These are phyloP conservation scores for Geotrupes spiniger DNA, from an alignment of 2,888 invertebrate genomes.

Conservation along the genomic window DNA sequence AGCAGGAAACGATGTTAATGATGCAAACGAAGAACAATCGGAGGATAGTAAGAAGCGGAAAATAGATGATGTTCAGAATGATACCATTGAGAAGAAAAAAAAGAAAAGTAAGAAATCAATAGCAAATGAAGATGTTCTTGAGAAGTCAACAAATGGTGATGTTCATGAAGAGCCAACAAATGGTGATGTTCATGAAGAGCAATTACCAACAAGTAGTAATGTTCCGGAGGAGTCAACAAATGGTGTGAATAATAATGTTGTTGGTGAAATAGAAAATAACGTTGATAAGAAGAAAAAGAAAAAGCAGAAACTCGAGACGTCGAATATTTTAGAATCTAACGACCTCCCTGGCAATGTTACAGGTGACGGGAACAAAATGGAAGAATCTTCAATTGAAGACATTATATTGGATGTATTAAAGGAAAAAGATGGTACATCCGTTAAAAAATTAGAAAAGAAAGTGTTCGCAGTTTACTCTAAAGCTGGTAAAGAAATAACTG, in stretches of 20 bases:
- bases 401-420: constrained; percentile 23
- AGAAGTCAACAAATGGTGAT: constrained; percentile 2
- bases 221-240: background rate
- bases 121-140: background rate
- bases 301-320: background rate
- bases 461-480: constrained; percentile 64
- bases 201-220: constrained; percentile 1
- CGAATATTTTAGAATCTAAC: background rate
- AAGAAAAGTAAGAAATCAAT: constrained; percentile 20
- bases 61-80: constrained; percentile 50
- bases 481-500: constrained; percentile 49
- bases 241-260: constrained; percentile 4
- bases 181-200: background rate
- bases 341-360: too few relatives aligned
- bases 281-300: constrained; percentile 1
- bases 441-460: constrained; percentile 75
- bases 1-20: constrained; percentile 36
- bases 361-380: constrained; percentile 5
- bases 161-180: background rate
- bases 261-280: background rate
- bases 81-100: constrained; percentile 28
- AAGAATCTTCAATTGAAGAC: constrained; percentile 24
- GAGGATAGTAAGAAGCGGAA: constrained; percentile 52
- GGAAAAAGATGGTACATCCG: constrained; percentile 60
- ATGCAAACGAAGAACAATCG: constrained; percentile 47